Evolutionary conservation across 2,113 vertebrate genomes (phyloP).

Genomic region (Abramis brama): DNA sequence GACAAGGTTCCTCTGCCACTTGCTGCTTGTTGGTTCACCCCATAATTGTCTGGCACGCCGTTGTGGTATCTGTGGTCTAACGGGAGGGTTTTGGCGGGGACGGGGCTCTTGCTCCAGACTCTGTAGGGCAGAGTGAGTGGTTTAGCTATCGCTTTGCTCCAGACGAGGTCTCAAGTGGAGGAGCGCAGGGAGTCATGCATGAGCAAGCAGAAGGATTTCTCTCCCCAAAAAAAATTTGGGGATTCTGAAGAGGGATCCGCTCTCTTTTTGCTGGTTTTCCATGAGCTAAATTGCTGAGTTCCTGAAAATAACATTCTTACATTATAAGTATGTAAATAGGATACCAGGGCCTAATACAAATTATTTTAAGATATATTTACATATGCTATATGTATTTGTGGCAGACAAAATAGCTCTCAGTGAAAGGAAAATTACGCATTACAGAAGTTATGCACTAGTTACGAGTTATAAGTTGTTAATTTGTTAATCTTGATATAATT

Average conservation of each 20-base stretch:
- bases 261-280: background rate
- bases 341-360: background rate
- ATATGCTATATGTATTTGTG: background rate
- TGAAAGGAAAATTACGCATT: background rate
- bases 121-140: conserved; percentile 32
- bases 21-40: conserved; percentile 34
- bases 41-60: conserved; percentile 48
- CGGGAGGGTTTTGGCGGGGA: conserved; percentile 24
- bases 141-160: conserved; percentile 38
- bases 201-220: background rate
- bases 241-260: background rate
- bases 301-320: background rate
- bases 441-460: background rate
- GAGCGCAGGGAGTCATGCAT: conserved; percentile 9
- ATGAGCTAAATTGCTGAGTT: background rate
- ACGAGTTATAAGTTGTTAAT: background rate
- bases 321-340: background rate
- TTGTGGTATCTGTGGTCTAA: conserved; percentile 27
- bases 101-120: background rate
- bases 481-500: background rate
- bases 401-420: background rate
- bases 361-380: background rate
- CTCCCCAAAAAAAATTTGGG: no score
- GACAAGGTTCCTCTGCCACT: conserved; percentile 30
- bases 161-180: conserved; percentile 29